These are phyloP conservation scores for Lepidurus packardi DNA, from an alignment of 1,140 invertebrate genomes.

Conservation along the genomic window DNA sequence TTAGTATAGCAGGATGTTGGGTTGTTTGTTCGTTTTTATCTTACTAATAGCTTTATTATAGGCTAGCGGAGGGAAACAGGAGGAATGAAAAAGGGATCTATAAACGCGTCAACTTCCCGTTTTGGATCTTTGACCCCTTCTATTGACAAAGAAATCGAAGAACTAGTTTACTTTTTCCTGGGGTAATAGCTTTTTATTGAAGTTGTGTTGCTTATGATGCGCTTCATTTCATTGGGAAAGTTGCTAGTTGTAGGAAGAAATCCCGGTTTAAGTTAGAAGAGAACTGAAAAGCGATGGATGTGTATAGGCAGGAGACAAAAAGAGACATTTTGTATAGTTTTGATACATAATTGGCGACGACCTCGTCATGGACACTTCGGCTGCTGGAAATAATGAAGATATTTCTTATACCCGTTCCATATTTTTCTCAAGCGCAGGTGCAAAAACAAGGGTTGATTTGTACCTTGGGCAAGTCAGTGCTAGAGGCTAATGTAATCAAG, in stretches of 20 bases:
- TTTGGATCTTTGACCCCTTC: not conserved
- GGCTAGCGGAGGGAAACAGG: not conserved
- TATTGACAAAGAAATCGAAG: not conserved
- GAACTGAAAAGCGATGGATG: not conserved
- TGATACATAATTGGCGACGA: not conserved
- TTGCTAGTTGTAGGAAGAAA: not conserved
- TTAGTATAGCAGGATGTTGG: not conserved
- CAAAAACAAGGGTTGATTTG: conserved; percentile 11
- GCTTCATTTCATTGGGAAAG: conserved; percentile 9
- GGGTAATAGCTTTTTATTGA: not conserved
- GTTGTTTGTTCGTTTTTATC: not conserved
- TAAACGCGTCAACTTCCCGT: not conserved
- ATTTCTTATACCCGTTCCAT: not conserved
- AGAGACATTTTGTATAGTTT: not conserved
- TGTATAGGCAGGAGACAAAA: not conserved
- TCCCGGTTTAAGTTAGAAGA: not conserved
- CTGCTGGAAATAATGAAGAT: conserved; percentile 3
- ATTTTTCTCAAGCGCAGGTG: not conserved
- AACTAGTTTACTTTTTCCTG: not conserved
- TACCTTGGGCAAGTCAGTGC: not conserved
- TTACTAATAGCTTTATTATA: not conserved
- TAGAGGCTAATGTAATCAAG: conserved; percentile 3
- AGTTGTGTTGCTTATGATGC: not conserved
- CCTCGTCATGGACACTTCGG: conserved; percentile 8
- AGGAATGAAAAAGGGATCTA: not conserved